Conservation (phyloP, 2,113 vertebrate genomes). For the Vulpes lagopus region DNA sequence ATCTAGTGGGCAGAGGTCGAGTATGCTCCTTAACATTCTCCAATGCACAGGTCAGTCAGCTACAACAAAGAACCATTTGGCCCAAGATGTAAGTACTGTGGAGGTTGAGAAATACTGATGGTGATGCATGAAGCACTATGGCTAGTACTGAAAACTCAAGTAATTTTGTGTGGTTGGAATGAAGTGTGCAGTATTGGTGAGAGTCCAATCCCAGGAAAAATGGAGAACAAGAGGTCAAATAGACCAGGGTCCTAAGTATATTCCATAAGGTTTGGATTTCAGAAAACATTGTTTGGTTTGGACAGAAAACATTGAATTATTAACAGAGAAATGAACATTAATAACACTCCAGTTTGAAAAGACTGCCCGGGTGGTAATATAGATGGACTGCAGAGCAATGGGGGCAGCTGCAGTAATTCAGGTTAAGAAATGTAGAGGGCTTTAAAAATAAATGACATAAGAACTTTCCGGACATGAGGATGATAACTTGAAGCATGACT, state of each 20-base stretch:
- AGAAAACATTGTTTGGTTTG: neutral
- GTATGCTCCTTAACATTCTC: neutral
- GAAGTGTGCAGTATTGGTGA: neutral
- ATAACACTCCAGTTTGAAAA: neutral
- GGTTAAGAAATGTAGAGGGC: neutral
- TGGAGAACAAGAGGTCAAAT: neutral
- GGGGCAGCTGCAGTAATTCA: neutral
- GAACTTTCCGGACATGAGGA: neutral
- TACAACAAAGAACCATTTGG: neutral
- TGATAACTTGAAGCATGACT: neutral
- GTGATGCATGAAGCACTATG: rapidly evolving
- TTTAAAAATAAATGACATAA: no score
- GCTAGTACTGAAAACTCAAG: neutral
- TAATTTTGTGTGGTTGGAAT: neutral
- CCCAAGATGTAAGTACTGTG: neutral
- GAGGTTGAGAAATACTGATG: neutral
- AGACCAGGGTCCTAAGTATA: neutral
- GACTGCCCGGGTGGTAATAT: neutral
- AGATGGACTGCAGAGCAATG: rapidly evolving
- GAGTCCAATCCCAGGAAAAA: neutral
- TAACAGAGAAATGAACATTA: neutral
- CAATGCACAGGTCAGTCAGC: neutral
- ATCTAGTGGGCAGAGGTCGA: neutral
- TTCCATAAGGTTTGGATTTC: neutral
- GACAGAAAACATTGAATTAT: neutral